Conservation (phyloP, 2,888 invertebrate genomes). For the Platycnemis pennipes region DNA sequence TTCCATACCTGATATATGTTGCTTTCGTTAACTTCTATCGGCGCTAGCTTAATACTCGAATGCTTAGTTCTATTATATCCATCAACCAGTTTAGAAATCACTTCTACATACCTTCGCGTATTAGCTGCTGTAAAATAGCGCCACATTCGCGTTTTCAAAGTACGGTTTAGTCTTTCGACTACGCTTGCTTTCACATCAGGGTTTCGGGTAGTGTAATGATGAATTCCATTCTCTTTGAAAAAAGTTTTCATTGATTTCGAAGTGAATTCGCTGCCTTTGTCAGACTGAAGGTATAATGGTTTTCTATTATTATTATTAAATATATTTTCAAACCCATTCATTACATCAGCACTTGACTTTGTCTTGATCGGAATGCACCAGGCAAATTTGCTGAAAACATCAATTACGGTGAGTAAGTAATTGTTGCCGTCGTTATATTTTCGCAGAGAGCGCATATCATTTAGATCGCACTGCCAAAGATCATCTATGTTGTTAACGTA, state of each 20-base stretch:
- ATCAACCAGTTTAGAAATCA: slow-evolving; percentile 73
- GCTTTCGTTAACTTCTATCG: background rate
- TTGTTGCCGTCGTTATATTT: background rate
- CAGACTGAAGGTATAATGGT: background rate
- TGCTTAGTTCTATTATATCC: slow-evolving; percentile 74
- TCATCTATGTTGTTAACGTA: background rate
- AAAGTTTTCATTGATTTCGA: background rate
- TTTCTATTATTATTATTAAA: background rate
- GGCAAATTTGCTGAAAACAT: background rate
- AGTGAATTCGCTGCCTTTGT: background rate
- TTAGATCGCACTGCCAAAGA: background rate
- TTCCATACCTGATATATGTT: slow-evolving; percentile 69
- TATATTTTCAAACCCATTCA: background rate
- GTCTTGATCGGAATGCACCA: background rate
- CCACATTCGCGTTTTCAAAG: slow-evolving; percentile 75
- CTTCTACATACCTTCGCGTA: slow-evolving; percentile 73
- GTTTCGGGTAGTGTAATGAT: slow-evolving; percentile 73
- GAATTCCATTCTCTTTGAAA: slow-evolving; percentile 71
- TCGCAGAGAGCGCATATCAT: background rate
- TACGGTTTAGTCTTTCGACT: slow-evolving; percentile 75
- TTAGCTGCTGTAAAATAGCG: slow-evolving; percentile 74
- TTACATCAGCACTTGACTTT: background rate
- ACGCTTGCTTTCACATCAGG: slow-evolving; percentile 75
- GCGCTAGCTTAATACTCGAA: slow-evolving; percentile 10
- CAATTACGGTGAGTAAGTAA: background rate